Evolutionary conservation across 2,797 vertebrate genomes (phyloP), one percentile per base, ranked within the genome.

Genomic region (Oryzias sinensis): DNA sequence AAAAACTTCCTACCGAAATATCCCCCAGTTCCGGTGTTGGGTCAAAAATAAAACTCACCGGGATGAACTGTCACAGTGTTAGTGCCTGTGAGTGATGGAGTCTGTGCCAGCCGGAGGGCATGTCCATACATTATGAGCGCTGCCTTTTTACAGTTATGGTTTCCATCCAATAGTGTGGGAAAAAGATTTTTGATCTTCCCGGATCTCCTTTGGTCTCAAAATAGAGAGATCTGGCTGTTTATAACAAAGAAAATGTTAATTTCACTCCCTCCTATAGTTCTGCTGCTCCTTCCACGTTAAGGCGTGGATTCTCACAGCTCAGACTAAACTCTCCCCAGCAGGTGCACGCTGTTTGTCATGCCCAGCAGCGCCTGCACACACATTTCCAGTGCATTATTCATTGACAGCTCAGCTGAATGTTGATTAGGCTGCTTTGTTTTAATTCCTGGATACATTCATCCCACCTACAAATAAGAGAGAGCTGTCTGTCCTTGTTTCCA

Each of bases 361-460:
- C 53, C 64, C 68, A 62, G 9, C 63, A 56, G 57, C 29, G 54
- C 58, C 57, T 72, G 37, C 50, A 53, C 49, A 33, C 37, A 69
- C 52, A 68, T 62, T 72, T 62, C 57, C 33, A 41, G 50, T 52
- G 51, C 60, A 62, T 79, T 77, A 78, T 78, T 73, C 71, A 75
- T 62, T 43, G 49, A 59, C 61, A 52, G 65, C 49, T 25, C 43
- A 52, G 59, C 65, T 67, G 55, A 74, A 67, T 67, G 64, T 63
- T 59, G 69, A 76, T 80, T 49, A 55, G 56, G 37, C 44, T 22
- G 22, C 62, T 70, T 70, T 76, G 62, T 76, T 68, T 69, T 0
- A 18, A 4, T 50, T 33, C 54, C 57, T 24, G 18, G 9, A 40
- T 18, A n/a, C 4, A 15, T 29, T 13, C 40, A 25, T 47, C 44